Evolutionary conservation across 2,113 vertebrate species (phyloP).

Genomic region (Cyanoramphus novaezelandiae): DNA sequence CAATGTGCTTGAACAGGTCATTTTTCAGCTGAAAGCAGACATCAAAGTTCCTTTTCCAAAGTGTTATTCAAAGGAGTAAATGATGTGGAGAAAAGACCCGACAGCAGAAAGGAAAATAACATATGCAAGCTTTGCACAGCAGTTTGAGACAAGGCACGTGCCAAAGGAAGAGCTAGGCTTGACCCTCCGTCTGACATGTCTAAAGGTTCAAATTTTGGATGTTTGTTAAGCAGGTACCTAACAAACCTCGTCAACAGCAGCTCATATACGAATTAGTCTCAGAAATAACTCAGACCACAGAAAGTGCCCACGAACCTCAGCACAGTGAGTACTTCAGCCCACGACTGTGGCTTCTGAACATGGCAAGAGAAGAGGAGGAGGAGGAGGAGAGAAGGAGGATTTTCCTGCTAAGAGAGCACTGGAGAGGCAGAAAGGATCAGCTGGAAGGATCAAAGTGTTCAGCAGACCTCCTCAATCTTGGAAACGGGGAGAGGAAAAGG

Average conservation of each 20-base stretch:
- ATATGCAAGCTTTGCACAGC: background rate
- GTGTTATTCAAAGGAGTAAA: constrained; percentile 52
- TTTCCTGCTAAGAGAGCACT: background rate
- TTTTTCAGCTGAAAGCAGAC: constrained; percentile 58
- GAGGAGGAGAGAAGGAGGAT: background rate
- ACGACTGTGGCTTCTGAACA: background rate
- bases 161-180: background rate
- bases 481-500: background rate
- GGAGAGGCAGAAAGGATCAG: background rate
- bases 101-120: constrained; percentile 50
- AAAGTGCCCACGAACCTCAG: background rate
- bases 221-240: background rate
- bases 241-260: background rate
- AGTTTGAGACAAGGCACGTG: background rate
- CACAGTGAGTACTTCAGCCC: background rate
- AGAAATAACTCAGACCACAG: constrained; percentile 5
- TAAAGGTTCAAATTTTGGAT: background rate
- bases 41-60: constrained; percentile 37
- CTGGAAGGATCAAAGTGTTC: background rate
- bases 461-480: background rate
- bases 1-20: constrained; percentile 3
- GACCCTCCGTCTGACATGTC: background rate
- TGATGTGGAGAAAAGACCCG: constrained; percentile 50
- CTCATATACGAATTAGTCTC: background rate
- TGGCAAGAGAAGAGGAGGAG: background rate